Evolutionary conservation across 2,888 invertebrate species (phyloP).

Genomic region (Linyphia triangularis): DNA sequence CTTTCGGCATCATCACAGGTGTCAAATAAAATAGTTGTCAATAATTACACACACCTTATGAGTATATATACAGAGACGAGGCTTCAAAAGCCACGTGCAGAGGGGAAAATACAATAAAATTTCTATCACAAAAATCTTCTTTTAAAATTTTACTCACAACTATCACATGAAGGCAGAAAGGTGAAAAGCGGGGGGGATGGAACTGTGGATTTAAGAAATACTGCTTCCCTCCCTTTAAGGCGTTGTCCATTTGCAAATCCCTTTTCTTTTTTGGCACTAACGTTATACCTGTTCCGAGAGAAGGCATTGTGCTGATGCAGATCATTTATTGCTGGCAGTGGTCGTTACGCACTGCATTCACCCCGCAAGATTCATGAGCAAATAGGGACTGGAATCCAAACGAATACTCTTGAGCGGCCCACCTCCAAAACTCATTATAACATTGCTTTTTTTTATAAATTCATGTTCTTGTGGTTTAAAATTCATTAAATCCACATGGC

Average conservation of each 20-base stretch:
- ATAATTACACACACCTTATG: constrained; percentile 15
- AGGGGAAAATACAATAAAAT: constrained; percentile 12
- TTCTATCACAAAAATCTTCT: constrained; percentile 41
- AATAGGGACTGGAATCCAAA: constrained; percentile 3
- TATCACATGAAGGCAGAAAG: constrained; percentile 38
- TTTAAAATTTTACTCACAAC: constrained; percentile 19
- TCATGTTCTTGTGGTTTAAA: no score
- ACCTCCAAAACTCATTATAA: no score
- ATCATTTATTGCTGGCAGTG: constrained; percentile 1
- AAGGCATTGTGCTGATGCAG: constrained; percentile 3
- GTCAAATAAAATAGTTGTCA: constrained; percentile 7
- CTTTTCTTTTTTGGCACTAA: constrained; percentile 1
- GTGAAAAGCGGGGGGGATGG: not conserved
- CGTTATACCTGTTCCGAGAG: not conserved
- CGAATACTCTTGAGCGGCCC: no score
- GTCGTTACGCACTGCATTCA: not conserved
- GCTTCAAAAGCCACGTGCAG: constrained; percentile 24
- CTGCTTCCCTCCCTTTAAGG: not conserved
- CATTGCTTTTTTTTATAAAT: no score
- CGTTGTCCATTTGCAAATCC: not conserved
- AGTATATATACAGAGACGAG: not conserved
- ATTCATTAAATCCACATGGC: no score
- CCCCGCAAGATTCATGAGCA: constrained; percentile 3
- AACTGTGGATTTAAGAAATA: not conserved
- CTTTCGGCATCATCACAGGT: constrained; percentile 15